phyloP scores from a whole-genome alignment of 2,888 invertebrate genomes.

The Clusia tigrina region DNA sequence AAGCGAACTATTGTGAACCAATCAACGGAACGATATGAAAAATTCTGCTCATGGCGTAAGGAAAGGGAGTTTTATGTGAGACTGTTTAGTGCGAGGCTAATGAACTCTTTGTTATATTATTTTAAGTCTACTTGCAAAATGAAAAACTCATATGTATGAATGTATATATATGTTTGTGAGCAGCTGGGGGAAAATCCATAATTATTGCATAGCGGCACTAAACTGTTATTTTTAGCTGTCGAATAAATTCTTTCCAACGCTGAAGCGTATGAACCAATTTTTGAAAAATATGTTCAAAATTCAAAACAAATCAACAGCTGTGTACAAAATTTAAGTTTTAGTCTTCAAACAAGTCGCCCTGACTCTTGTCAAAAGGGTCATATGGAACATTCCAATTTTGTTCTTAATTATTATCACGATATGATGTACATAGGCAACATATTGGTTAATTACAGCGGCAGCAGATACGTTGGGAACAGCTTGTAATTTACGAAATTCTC shows the following conservation, averaged over 20 bases:
- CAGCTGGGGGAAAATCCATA: neutral
- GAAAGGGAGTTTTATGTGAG: neutral
- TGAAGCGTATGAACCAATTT: neutral
- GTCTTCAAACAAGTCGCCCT: neutral
- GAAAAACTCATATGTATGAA: too few species aligned
- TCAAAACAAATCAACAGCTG: constrained; percentile 1
- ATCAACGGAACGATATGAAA: constrained; percentile 1
- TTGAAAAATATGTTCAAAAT: neutral
- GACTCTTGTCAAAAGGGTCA: constrained; percentile 28
- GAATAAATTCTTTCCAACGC: neutral
- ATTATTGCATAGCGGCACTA: neutral
- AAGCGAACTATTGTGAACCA: constrained; percentile 13
- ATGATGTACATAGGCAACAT: constrained; percentile 44
- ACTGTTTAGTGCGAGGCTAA: neutral
- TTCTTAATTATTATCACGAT: constrained; percentile 51
- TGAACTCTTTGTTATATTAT: neutral
- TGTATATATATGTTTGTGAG: too few species aligned
- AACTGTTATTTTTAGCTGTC: constrained; percentile 5
- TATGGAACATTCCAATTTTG: constrained; percentile 58
- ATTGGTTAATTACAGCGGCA: constrained; percentile 44
- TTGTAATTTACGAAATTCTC: too few species aligned
- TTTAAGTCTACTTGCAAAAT: neutral
- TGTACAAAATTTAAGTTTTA: neutral
- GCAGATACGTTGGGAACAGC: too few species aligned
- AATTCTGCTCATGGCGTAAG: neutral